Conservation (phyloP, 1,140 invertebrate genomes). For the Halesus radiatus region DNA sequence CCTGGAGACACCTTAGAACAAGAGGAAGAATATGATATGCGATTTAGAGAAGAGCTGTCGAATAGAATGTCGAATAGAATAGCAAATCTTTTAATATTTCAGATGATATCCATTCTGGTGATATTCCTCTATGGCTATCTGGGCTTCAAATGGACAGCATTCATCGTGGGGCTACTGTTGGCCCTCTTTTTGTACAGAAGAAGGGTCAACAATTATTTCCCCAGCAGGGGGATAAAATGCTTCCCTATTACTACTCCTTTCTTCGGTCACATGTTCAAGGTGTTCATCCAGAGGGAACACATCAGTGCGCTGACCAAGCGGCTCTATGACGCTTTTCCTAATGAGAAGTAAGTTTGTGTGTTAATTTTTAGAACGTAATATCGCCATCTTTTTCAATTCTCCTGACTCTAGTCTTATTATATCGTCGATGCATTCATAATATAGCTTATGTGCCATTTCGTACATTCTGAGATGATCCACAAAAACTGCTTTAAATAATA, state of each 20-base stretch:
- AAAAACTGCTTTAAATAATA: too few species aligned
- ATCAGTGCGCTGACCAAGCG: neutral
- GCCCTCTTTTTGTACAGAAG: neutral
- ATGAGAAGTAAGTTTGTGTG: conserved; percentile 15
- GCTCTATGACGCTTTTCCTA: neutral
- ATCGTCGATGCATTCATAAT: too few species aligned
- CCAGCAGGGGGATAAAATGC: conserved; percentile 4
- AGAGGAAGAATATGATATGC: too few species aligned
- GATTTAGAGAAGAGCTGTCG: too few species aligned
- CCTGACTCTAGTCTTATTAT: too few species aligned
- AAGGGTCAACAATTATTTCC: conserved; percentile 14
- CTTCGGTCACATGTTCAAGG: conserved; percentile 21
- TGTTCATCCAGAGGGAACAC: conserved; percentile 30
- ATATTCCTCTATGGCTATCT: neutral
- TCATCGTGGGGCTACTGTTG: neutral
- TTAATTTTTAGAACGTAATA: too few species aligned
- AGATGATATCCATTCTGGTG: conserved; percentile 1
- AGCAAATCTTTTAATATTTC: neutral
- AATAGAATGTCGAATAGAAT: too few species aligned
- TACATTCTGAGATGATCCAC: too few species aligned
- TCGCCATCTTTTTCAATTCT: too few species aligned
- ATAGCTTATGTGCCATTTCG: too few species aligned
- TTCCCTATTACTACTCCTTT: neutral
- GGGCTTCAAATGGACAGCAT: neutral
- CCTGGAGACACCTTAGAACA: too few species aligned